These are phyloP conservation scores for Drosophila falleni DNA, from an alignment of 2,888 invertebrate genomes.

Conservation along the genomic window DNA sequence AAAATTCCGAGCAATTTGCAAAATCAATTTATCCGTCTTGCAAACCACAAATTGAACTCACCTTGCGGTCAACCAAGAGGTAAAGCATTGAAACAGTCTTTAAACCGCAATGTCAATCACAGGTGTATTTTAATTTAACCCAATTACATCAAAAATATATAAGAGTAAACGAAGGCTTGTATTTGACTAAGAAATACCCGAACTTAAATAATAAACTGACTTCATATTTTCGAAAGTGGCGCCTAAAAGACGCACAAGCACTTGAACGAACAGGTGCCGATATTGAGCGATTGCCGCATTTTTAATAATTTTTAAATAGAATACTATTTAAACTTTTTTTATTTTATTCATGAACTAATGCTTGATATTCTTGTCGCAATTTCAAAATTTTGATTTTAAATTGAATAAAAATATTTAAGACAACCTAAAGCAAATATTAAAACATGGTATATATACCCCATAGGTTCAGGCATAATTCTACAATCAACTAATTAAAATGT, in stretches of 20 bases:
- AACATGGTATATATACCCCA: constrained; percentile 14
- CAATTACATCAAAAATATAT: constrained; percentile 26
- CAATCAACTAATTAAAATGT: constrained; percentile 56
- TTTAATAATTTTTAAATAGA: no score
- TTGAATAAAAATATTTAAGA: no score
- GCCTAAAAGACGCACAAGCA: no score
- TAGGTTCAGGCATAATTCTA: neutral
- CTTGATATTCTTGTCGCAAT: no score
- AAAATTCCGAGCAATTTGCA: neutral
- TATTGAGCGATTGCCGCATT: no score
- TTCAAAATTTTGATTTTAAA: no score
- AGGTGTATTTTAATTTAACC: constrained; percentile 45
- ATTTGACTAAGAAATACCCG: neutral
- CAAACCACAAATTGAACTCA: constrained; percentile 23
- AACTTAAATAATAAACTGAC: neutral
- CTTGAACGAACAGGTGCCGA: no score
- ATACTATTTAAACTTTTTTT: no score
- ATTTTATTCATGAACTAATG: no score
- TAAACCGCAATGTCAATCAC: constrained; percentile 49
- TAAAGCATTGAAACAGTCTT: constrained; percentile 3
- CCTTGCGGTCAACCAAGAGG: constrained; percentile 41
- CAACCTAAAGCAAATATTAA: no score
- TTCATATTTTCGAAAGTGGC: no score
- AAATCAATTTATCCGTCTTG: constrained; percentile 37
- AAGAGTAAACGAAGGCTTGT: neutral